Conservation (phyloP, 1,140 invertebrate species). For the Coboldia fuscipes region DNA sequence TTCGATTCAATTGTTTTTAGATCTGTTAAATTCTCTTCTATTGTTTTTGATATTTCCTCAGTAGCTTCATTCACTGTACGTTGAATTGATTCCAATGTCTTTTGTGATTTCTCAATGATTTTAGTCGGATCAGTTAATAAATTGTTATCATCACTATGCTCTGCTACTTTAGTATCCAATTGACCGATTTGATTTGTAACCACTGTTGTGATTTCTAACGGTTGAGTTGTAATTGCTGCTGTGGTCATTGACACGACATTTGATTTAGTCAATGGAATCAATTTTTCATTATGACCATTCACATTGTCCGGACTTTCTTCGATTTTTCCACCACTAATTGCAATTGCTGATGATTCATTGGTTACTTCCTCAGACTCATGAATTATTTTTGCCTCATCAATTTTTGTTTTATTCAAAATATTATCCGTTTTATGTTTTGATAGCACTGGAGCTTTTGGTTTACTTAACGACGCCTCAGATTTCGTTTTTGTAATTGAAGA, state of each 20-base stretch:
- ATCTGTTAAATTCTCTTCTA: constrained; percentile 16
- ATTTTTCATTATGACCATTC: not conserved
- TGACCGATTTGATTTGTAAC: constrained; percentile 21
- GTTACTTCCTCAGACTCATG: too few relatives aligned
- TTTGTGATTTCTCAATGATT: constrained; percentile 15
- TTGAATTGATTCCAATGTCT: constrained; percentile 14
- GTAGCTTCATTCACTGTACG: constrained; percentile 14
- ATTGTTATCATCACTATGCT: not conserved
- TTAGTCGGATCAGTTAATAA: constrained; percentile 6
- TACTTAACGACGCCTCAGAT: too few relatives aligned
- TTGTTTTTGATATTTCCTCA: constrained; percentile 17
- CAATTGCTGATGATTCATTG: too few relatives aligned
- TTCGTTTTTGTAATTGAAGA: not conserved
- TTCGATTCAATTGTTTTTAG: constrained; percentile 14
- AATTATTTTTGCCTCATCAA: too few relatives aligned
- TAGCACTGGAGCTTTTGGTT: too few relatives aligned
- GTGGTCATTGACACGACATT: constrained; percentile 27
- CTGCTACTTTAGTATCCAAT: not conserved
- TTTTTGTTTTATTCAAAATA: too few relatives aligned
- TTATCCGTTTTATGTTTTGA: too few relatives aligned
- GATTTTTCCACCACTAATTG: too few relatives aligned
- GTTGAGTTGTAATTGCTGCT: constrained; percentile 26
- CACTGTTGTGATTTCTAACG: constrained; percentile 24
- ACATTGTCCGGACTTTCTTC: too few relatives aligned
- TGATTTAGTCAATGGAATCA: constrained; percentile 3